phyloP scores from a whole-genome alignment of 2,113 vertebrate genomes.

The Vireo altiloquus region DNA sequence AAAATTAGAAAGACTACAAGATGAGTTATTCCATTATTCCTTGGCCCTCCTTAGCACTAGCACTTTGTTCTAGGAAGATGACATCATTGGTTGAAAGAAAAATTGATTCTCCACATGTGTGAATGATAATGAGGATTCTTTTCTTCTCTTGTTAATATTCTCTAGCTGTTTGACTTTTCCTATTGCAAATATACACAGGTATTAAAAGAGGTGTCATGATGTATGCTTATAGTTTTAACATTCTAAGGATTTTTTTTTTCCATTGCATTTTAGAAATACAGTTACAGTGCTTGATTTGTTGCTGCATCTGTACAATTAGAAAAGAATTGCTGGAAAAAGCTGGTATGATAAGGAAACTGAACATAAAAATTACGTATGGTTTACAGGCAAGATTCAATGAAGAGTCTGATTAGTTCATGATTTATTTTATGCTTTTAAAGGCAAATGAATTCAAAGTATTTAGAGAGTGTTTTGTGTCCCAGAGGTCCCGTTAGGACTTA shows the following conservation, averaged over 20 bases:
- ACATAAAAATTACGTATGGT: neutral
- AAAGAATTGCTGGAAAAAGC: slow-evolving; percentile 12
- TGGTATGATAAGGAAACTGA: slow-evolving; percentile 40
- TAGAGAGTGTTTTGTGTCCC: slow-evolving; percentile 7
- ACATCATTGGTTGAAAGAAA: neutral
- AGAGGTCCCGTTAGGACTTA: slow-evolving; percentile 17
- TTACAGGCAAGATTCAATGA: neutral
- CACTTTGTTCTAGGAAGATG: neutral
- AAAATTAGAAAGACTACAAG: neutral
- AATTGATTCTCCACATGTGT: slow-evolving; percentile 28
- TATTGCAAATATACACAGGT: neutral
- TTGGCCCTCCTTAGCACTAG: neutral
- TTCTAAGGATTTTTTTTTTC: neutral
- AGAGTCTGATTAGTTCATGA: slow-evolving; percentile 41
- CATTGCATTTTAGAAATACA: slow-evolving; percentile 15
- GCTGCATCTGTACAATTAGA: slow-evolving; percentile 15
- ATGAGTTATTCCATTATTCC: neutral
- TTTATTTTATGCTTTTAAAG: slow-evolving; percentile 59
- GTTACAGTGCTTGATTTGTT: slow-evolving; percentile 1
- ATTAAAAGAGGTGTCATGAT: neutral
- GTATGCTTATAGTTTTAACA: neutral
- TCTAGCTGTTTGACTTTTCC: neutral
- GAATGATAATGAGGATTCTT: neutral
- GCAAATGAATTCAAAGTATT: slow-evolving; percentile 51
- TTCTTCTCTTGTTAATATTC: neutral